A percentile compares a stretch with the other conserved stretches of the same genome.
phyloP scores from a whole-genome alignment of 2,888 invertebrate genomes.

The Leptothorax acervorum region DNA sequence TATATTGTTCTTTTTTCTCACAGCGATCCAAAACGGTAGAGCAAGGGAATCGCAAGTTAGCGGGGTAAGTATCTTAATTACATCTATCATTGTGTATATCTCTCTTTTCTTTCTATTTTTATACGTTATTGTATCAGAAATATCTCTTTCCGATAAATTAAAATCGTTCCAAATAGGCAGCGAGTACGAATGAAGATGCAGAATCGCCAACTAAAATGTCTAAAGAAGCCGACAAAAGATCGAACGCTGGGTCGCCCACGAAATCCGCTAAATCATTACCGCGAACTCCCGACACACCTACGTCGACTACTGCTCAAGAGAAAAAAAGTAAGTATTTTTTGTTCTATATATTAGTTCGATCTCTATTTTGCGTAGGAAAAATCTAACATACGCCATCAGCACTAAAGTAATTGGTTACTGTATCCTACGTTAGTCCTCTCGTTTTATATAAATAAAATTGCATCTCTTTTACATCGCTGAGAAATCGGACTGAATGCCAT shows the following conservation, averaged over 20 bases:
- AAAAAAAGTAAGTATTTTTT: conserved; percentile 90
- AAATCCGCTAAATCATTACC: conserved; percentile 87
- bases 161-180: conserved; percentile 38
- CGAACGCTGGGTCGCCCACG: conserved; percentile 84
- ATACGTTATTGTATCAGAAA: background rate
- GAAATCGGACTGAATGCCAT: conserved; percentile 23
- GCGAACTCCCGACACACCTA: conserved; percentile 91
- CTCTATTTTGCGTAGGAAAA: background rate
- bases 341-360: background rate
- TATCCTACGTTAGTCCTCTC: background rate
- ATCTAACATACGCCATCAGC: background rate
- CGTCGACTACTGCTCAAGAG: conserved; percentile 86
- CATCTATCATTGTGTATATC: background rate
- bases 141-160: background rate
- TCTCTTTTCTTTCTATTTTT: background rate
- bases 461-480: conserved; percentile 40
- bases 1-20: conserved; percentile 78
- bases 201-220: conserved; percentile 90
- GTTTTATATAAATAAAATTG: conserved; percentile 27
- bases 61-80: conserved; percentile 86
- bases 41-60: conserved; percentile 94
- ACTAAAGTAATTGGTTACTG: background rate
- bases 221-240: conserved; percentile 82
- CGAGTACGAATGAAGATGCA: conserved; percentile 89
- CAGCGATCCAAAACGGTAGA: conserved; percentile 94